These are phyloP conservation scores for Philonicus albiceps DNA, from an alignment of 2,888 invertebrate species.

Conservation along the genomic window DNA sequence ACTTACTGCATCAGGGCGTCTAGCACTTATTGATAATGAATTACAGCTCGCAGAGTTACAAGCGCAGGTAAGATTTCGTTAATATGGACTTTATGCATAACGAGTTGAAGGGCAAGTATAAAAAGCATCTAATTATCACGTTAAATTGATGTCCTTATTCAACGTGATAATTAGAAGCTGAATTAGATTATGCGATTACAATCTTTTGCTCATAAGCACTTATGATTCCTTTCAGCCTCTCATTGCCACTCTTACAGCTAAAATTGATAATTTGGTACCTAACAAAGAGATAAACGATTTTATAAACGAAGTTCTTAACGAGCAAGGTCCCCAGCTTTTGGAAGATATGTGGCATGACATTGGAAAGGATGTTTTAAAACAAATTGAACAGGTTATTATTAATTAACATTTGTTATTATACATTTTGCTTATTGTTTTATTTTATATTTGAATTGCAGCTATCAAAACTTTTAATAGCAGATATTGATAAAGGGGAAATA, in stretches of 20 bases:
- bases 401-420: neutral
- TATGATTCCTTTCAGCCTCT: neutral
- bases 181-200: too few relatives aligned
- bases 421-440: neutral
- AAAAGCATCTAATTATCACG: too few relatives aligned
- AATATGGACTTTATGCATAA: too few relatives aligned
- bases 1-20: neutral
- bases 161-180: too few relatives aligned
- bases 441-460: neutral
- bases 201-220: neutral
- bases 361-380: neutral
- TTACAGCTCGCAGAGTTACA: neutral
- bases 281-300: neutral
- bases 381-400: neutral
- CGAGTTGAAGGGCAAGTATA: too few relatives aligned
- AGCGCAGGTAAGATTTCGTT: neutral
- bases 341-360: neutral
- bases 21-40: neutral
- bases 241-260: neutral
- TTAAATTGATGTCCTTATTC: too few relatives aligned
- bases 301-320: neutral
- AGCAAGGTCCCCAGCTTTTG: neutral
- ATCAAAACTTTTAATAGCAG: neutral
- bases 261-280: neutral
- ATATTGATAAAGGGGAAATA: neutral